These are phyloP conservation scores for Anoplopoma fimbria DNA, from an alignment of 2,113 vertebrate species.

Conservation along the genomic window DNA sequence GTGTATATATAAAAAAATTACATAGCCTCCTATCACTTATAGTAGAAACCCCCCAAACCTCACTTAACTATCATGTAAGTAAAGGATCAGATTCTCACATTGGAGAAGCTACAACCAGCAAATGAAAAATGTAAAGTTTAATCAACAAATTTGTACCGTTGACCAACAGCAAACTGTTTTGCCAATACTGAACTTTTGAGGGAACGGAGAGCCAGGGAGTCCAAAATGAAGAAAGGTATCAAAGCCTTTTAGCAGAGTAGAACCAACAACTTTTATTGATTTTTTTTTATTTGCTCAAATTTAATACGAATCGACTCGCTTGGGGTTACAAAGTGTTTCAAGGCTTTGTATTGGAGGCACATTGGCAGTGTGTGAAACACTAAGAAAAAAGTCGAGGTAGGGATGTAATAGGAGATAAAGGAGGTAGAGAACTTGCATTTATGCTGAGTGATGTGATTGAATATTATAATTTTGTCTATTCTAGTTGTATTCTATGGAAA, in stretches of 20 bases:
- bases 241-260: background rate
- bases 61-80: background rate
- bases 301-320: background rate
- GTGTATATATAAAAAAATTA: conserved; percentile 26
- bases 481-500: background rate
- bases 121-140: background rate
- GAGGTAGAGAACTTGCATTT: background rate
- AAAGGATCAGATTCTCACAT: background rate
- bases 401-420: background rate
- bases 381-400: background rate
- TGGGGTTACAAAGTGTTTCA: background rate
- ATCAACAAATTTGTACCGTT: background rate
- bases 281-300: background rate
- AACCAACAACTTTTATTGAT: background rate
- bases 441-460: background rate
- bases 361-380: background rate
- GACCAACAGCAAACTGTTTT: background rate
- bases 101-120: background rate
- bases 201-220: background rate
- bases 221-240: background rate
- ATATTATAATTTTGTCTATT: background rate
- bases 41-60: background rate
- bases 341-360: background rate
- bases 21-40: conserved; percentile 1
- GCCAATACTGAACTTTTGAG: background rate